A percentile compares a stretch with the other conserved stretches of the same genome.
phyloP scores from a whole-genome alignment of 2,888 invertebrate genomes.

The Acleris cristana region DNA sequence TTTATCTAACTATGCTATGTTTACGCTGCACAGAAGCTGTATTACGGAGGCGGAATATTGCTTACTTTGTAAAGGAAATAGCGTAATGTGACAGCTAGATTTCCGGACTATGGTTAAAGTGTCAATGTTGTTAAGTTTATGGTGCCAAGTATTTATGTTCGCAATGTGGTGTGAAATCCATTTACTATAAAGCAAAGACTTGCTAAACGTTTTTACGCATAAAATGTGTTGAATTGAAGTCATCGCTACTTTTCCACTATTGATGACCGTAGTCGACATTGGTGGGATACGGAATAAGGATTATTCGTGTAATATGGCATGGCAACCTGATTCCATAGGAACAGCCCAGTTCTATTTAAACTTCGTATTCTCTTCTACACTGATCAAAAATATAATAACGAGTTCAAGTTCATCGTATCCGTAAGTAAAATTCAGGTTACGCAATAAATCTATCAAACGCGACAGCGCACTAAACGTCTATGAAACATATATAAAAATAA shows the following conservation, averaged over 20 bases:
- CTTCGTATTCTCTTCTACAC: background rate
- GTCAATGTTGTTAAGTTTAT: background rate
- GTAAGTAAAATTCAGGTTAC: conserved; percentile 13
- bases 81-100: conserved; percentile 1
- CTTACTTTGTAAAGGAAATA: conserved; percentile 7
- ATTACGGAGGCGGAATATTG: background rate
- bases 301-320: too few relatives aligned
- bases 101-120: background rate
- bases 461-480: conserved; percentile 6
- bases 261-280: too few relatives aligned
- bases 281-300: too few relatives aligned
- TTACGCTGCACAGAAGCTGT: too few relatives aligned
- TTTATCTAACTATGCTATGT: too few relatives aligned
- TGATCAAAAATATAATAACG: conserved; percentile 1
- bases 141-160: background rate
- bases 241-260: too few relatives aligned
- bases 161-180: too few relatives aligned
- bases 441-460: conserved; percentile 20
- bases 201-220: too few relatives aligned
- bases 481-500: conserved; percentile 6
- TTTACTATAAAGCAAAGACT: too few relatives aligned
- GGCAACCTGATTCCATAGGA: too few relatives aligned
- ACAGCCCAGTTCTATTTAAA: too few relatives aligned
- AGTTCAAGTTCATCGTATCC: conserved; percentile 17
- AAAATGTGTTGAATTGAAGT: too few relatives aligned